Base-by-base conservation (phyloP, 1,140 invertebrate genomes). In the Stenopsyche tienmushanensis region DNA sequence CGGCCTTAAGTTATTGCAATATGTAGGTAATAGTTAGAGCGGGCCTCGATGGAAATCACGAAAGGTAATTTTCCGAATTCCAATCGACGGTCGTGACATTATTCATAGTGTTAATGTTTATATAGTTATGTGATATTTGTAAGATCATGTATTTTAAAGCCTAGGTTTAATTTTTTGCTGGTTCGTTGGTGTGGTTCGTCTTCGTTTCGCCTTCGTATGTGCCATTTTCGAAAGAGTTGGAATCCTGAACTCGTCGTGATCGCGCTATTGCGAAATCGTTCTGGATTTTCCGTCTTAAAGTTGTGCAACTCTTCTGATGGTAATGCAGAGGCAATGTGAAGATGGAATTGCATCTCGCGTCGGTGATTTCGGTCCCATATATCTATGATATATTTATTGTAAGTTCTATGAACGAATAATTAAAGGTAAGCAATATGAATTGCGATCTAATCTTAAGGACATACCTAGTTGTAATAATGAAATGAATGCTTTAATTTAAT, bases 381-480 rank as follows among this genome's bases (percentile, higher is more conserved):
- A 93, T 92, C 91, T 92, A 92, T 92, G 91, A 92, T 93, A 92
- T 93, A 93, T 92, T 87, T 86, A 82, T 83, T 80, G 90, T 92
- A 93, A 88, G 91, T 93, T 93, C 90, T 90, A 90, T 93, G 90
- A 93, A 93, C 91, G 83, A 85, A 74, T 75, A 69, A 64, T 69
- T 52, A 69, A 55, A 69, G 21, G 20, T 66, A 64, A 70, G 59
- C 62, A 67, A 70, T 65, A 65, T 67, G 53, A 62, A 54, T 65
- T 63, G 54, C 44, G 25, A 18, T 26, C 65, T 41, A 69, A 52
- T 47, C 29, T 65, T 54, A 60, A 44, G 34, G n/a, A n/a, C n/a
- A n/a, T n/a, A n/a, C n/a, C n/a, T n/a, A n/a, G n/a, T n/a, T 60
- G 45, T 64, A 65, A 42, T 57, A 50, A 64, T 65, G 18, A n/a